Evolutionary conservation across 1,140 invertebrate genomes (phyloP), one percentile per base, ranked within the genome.

Genomic region (Solenopsis fugax): DNA sequence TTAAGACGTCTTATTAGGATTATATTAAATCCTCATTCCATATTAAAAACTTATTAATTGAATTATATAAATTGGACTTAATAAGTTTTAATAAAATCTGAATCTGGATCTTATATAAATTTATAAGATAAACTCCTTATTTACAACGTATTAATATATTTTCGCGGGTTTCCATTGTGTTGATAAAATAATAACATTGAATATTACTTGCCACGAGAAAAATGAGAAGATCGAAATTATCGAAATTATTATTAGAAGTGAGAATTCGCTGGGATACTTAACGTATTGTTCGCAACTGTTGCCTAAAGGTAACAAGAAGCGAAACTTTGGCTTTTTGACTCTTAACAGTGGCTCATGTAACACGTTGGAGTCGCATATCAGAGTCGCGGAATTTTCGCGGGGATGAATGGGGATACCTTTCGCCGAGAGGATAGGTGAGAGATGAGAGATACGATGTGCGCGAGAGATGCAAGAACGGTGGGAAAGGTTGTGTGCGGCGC

Each of bases 401-500:
- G 21, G 34, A 29, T 29, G 29, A 13, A 56, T 62, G 67, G 62
- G 67, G 62, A 86, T 24, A 78, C 29, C 77, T 87, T 77, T 84
- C 64, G 87, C 16, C 34, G 76, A 54, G 71, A 71, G 41, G 52
- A 21, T 48, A 54, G 64, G 34, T 60, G 88, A 64, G 85, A 62
- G 60, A 72, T 87, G 73, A 56, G 67, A 12, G 48, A 48, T 41
- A 41, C 29, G 41, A 41, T 7, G 78, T 72, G 69, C 34, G 48
- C 45, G 85, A 65, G 56, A 84, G 81, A 73, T n/a, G 76, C 41
- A 58, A 60, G 21, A 62, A 76, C 29, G 82, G 29, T 5, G 48
- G 62, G 24, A 54, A 71, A 86, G 85, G 78, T 86, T 86, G 88
- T 84, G 89, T 34, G 65, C 50, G 34, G 4, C 41, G n/a, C 34